Conservation (phyloP, 2,888 invertebrate species). For the Bibio marci region DNA sequence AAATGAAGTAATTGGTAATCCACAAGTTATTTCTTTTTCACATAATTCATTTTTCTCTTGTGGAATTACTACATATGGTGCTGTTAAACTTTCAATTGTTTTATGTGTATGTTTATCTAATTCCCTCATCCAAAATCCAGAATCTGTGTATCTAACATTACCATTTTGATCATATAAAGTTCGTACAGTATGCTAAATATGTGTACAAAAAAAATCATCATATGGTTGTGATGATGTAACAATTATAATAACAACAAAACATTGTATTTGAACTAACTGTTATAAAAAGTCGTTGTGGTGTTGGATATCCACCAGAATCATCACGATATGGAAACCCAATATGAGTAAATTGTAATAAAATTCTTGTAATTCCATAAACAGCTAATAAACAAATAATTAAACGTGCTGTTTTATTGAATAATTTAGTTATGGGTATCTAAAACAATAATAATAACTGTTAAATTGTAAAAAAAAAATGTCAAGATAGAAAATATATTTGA, state of each 20-base stretch:
- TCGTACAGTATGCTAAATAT: slow-evolving; percentile 16
- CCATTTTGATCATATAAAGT: slow-evolving; percentile 19
- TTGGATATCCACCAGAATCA: slow-evolving; percentile 20
- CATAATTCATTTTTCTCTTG: slow-evolving; percentile 18
- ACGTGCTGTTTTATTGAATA: slow-evolving; percentile 17
- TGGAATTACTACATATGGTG: slow-evolving; percentile 18
- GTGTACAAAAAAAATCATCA: slow-evolving; percentile 1
- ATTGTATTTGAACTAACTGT: slow-evolving; percentile 24
- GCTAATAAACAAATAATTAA: slow-evolving; percentile 16
- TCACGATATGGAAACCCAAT: slow-evolving; percentile 38
- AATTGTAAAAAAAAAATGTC: neutral
- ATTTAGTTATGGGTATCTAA: slow-evolving; percentile 15
- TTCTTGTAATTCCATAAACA: slow-evolving; percentile 17
- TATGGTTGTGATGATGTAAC: neutral
- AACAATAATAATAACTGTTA: neutral
- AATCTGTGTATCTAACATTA: slow-evolving; percentile 18
- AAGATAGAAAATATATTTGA: neutral
- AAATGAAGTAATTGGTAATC: slow-evolving; percentile 17
- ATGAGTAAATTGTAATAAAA: slow-evolving; percentile 13
- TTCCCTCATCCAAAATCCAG: slow-evolving; percentile 21
- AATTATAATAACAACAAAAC: neutral
- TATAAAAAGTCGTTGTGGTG: slow-evolving; percentile 32
- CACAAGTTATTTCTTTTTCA: slow-evolving; percentile 19
- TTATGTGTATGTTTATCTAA: slow-evolving; percentile 19
- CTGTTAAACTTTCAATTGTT: slow-evolving; percentile 19